Base-by-base conservation (phyloP, 2,113 vertebrate species). In the Cnemophilus loriae region DNA sequence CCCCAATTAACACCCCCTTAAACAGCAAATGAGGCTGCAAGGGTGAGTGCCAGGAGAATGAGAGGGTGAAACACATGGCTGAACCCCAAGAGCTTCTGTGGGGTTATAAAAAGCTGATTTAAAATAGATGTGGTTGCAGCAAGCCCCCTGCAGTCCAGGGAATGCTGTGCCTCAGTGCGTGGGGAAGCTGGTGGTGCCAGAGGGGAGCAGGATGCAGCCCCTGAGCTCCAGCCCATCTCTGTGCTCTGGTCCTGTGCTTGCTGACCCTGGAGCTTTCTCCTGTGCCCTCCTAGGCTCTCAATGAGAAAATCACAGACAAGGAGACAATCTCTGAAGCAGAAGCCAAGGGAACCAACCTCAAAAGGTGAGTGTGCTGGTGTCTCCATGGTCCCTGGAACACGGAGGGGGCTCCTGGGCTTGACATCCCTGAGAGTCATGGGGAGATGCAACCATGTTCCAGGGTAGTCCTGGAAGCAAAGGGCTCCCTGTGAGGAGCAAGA, bases 281-380 rank as follows among this genome's bases (percentile, higher is more conserved):
- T 93, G 37, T 96, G 49, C 87, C 65, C 39, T 95, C 75, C 60
- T 97, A 99, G 99, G 95, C 98, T 20, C 98, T 97, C 93, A 98
- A 97, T 84, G 97, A 97, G 81, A 98, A 96, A 88, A 96, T 98
- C 80, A 98, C 98, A 6, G 98, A 98, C 67, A 98, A 98, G 70
- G 99, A 99, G 84, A 98, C 97, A 21, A 96, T 97, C 91, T 96
- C 97, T 60, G 99, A 99, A 94, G 89, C 94, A 69, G 97, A 98
- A 76, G 94, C 98, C 55, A 98, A 97, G 92, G 98, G 98, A 96
- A 98, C 98, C 9, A 96, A 95, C 67, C 98, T 99, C 79, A 98
- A 98, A 96, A 98, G 99, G 99, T 99, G 95, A 97, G 94, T 76
- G 32, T 2, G 1, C 28, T 50, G 30, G 10, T 75, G 47, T 16